Conservation (phyloP, 30 jellyfish, hydroid and myxozoan species). For the Cassiopea andromeda region DNA sequence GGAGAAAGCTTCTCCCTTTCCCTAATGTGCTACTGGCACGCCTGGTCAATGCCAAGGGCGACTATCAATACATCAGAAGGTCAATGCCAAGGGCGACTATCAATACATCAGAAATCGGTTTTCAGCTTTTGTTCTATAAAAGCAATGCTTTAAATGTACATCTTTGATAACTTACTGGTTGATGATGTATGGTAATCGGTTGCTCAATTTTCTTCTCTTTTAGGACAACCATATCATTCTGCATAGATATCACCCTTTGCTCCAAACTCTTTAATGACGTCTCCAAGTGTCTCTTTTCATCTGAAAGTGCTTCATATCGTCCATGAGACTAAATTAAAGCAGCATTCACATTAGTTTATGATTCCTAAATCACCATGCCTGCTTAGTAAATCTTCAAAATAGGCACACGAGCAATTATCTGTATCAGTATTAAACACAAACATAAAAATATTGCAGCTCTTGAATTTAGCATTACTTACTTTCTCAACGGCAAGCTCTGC, state of each 20-base stretch:
- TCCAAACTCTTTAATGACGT: slow-evolving; percentile 77
- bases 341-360: neutral
- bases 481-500: slow-evolving; percentile 83
- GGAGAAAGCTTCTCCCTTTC: too few species aligned
- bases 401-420: too few species aligned
- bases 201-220: slow-evolving; percentile 56
- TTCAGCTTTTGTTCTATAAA: too few species aligned
- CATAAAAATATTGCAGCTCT: neutral
- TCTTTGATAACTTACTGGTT: slow-evolving; percentile 19
- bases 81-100: too few species aligned
- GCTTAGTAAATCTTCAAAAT: neutral
- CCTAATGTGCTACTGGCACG: too few species aligned
- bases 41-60: too few species aligned
- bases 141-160: neutral
- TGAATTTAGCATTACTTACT: slow-evolving; percentile 25
- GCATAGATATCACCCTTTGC: slow-evolving; percentile 81
- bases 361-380: neutral
- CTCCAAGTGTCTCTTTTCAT: slow-evolving; percentile 81
- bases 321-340: slow-evolving; percentile 57
- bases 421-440: neutral
- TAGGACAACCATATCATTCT: slow-evolving; percentile 77
- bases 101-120: too few species aligned
- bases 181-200: slow-evolving; percentile 74
- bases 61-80: too few species aligned
- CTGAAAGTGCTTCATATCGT: slow-evolving; percentile 75